Percentiles rank a stretch among this genome's conserved stretches.
phyloP scores from a whole-genome alignment of 2,797 vertebrate genomes.

The Erpetoichthys calabaricus region DNA sequence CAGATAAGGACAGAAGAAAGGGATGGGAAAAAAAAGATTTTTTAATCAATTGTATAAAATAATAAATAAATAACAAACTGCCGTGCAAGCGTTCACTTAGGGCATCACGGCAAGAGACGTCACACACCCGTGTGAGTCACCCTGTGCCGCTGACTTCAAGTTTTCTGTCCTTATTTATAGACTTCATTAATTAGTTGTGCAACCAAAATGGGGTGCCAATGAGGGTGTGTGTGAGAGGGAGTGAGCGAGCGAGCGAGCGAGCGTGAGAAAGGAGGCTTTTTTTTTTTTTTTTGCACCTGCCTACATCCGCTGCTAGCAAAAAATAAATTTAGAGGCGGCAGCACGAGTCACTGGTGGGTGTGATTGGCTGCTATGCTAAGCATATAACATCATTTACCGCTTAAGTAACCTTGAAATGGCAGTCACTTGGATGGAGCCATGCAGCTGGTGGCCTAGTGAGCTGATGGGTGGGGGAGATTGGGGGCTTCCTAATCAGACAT shows the following conservation, averaged over 20 bases:
- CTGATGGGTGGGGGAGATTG: conserved; percentile 10
- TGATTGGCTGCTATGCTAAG: conserved; percentile 22
- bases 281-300: conserved; percentile 5
- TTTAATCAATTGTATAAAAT: too few relatives aligned
- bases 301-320: conserved; percentile 11
- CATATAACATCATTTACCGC: conserved; percentile 27
- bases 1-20: too few relatives aligned
- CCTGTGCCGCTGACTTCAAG: too few relatives aligned
- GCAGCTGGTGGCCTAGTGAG: background rate
- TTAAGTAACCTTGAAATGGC: conserved; percentile 30
- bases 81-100: too few relatives aligned
- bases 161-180: too few relatives aligned
- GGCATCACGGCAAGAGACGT: too few relatives aligned
- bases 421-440: conserved; percentile 10
- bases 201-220: too few relatives aligned
- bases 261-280: conserved; percentile 4
- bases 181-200: too few relatives aligned
- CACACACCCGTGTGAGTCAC: too few relatives aligned
- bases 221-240: background rate
- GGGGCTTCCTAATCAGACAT: conserved; percentile 8
- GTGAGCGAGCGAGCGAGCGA: background rate
- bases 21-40: too few relatives aligned
- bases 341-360: conserved; percentile 22
- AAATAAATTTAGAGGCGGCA: conserved; percentile 21
- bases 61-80: too few relatives aligned